phyloP scores from a whole-genome alignment of 2,888 invertebrate species.

The Diplolepis rosae region DNA sequence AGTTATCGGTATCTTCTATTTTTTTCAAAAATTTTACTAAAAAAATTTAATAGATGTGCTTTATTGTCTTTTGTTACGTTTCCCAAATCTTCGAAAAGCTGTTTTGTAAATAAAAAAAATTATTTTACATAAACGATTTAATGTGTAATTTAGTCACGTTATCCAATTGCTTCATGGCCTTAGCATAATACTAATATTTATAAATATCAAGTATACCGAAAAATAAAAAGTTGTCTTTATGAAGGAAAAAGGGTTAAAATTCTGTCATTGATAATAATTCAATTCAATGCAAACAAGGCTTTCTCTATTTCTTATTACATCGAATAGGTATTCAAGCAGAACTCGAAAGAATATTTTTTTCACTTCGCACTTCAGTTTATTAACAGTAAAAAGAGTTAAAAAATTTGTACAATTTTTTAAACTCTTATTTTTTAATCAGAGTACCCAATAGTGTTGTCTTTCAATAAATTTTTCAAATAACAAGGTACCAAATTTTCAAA shows the following conservation, averaged over 20 bases:
- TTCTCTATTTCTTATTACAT: not conserved
- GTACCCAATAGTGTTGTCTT: not conserved
- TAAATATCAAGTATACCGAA: slow-evolving; percentile 5
- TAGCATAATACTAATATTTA: slow-evolving; percentile 35
- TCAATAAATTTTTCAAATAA: not conserved
- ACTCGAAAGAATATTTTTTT: not conserved
- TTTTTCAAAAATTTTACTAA: not conserved
- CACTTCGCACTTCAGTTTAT: not conserved
- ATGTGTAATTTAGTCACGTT: too few relatives aligned
- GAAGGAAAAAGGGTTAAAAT: not conserved
- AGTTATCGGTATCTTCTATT: not conserved
- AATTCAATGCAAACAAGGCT: not conserved
- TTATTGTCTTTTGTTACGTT: too few relatives aligned
- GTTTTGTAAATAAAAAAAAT: too few relatives aligned
- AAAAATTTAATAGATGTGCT: too few relatives aligned
- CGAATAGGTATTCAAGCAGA: not conserved
- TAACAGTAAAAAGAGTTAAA: slow-evolving; percentile 13
- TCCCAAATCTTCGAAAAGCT: too few relatives aligned
- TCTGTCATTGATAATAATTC: not conserved
- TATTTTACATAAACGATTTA: too few relatives aligned
- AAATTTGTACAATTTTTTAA: not conserved
- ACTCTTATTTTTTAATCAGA: not conserved
- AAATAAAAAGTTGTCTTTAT: slow-evolving; percentile 22
- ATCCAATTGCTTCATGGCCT: not conserved
- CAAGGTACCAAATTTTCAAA: not conserved